These are phyloP conservation scores for Anarsia innoxiella DNA, from an alignment of 2,888 invertebrate genomes.

Conservation along the genomic window DNA sequence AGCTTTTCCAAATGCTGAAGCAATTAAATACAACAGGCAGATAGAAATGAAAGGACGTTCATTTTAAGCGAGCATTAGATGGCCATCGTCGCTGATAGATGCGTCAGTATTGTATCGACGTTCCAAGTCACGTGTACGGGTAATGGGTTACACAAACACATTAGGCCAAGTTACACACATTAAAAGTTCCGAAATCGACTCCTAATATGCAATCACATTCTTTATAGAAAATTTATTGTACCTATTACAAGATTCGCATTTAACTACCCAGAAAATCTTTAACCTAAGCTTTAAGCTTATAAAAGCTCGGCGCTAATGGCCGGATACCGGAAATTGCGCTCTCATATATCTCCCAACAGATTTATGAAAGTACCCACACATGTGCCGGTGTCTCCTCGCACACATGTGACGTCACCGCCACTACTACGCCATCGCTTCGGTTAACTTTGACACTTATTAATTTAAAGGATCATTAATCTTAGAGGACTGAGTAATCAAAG, in stretches of 20 bases:
- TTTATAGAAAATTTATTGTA: conserved; percentile 74
- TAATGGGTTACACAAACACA: conserved; percentile 40
- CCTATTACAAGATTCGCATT: conserved; percentile 76
- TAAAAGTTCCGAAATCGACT: conserved; percentile 71
- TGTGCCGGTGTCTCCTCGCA: conserved; percentile 67
- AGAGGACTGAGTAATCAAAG: conserved; percentile 38
- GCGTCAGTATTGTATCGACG: conserved; percentile 14
- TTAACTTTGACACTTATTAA: conserved; percentile 70
- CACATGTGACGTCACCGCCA: conserved; percentile 33
- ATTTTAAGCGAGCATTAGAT: no score
- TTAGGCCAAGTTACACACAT: conserved; percentile 73
- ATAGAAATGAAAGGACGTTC: conserved; percentile 10
- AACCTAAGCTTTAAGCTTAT: conserved; percentile 79
- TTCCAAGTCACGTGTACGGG: conserved; percentile 22
- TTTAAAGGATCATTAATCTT: conserved; percentile 66
- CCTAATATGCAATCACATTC: conserved; percentile 75
- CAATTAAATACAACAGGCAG: conserved; percentile 19
- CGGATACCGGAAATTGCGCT: conserved; percentile 93
- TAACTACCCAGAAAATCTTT: conserved; percentile 76
- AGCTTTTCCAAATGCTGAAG: conserved; percentile 11
- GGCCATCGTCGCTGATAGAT: conserved; percentile 14
- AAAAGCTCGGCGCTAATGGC: conserved; percentile 84
- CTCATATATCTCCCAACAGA: conserved; percentile 92
- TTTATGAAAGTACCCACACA: conserved; percentile 89
- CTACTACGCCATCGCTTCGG: conserved; percentile 30